phyloP scores from a whole-genome alignment of 1,140 invertebrate species.

The Paraescarpia echinospica region DNA sequence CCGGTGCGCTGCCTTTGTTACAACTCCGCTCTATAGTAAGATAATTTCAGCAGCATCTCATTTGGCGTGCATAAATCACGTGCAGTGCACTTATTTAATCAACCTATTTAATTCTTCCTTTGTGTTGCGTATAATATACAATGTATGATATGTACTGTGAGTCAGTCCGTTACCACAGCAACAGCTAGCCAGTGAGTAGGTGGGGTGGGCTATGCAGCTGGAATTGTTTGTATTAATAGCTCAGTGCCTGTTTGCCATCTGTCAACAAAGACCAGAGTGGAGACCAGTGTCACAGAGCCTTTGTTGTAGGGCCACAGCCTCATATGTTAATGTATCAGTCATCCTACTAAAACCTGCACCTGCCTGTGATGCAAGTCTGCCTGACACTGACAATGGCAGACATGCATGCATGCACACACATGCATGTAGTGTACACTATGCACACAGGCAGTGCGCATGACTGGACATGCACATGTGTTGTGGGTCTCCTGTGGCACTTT shows the following conservation, averaged over 20 bases:
- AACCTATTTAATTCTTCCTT: background rate
- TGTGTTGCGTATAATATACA: background rate
- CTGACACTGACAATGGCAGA: background rate
- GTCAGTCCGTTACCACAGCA: background rate
- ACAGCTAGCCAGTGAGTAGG: background rate
- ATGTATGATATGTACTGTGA: background rate
- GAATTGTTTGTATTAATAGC: background rate
- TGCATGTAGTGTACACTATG: background rate
- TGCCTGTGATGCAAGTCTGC: constrained; percentile 1
- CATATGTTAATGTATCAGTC: constrained; percentile 6
- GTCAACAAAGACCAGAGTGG: background rate
- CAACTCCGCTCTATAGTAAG: background rate
- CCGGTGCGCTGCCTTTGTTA: background rate
- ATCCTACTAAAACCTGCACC: background rate
- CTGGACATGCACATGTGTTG: background rate
- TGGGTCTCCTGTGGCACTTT: background rate
- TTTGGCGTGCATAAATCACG: background rate
- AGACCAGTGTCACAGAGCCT: background rate
- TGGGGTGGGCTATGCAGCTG: background rate
- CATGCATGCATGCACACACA: constrained; percentile 7
- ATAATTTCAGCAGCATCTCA: background rate
- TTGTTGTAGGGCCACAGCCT: background rate
- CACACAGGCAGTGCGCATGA: constrained; percentile 4
- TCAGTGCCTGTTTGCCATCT: background rate
- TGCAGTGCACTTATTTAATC: background rate